Evolutionary conservation across 1,140 invertebrate genomes (phyloP).

Genomic region (Drosophila pruinosa): DNA sequence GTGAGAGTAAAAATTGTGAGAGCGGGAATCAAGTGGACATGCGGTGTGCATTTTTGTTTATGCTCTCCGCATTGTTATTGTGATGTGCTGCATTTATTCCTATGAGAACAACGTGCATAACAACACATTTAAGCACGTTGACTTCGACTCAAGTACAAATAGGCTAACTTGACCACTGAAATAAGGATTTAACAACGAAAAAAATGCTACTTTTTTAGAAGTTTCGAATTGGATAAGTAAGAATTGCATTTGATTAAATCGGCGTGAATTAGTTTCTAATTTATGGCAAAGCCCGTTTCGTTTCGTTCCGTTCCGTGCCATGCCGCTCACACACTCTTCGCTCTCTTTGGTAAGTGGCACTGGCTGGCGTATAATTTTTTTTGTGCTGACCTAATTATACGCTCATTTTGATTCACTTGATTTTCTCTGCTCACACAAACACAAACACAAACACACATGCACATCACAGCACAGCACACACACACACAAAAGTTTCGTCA

Average conservation of each 20-base stretch:
- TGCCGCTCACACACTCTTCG: slow-evolving; percentile 40
- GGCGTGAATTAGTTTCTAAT: slow-evolving; percentile 76
- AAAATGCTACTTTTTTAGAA: slow-evolving; percentile 6
- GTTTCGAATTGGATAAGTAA: slow-evolving; percentile 24
- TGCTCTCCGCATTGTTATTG: slow-evolving; percentile 24
- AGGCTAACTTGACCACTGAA: too few relatives aligned
- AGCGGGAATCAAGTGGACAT: slow-evolving; percentile 15
- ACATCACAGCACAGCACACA: too few relatives aligned
- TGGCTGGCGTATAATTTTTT: slow-evolving; percentile 72
- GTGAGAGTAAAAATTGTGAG: slow-evolving; percentile 24
- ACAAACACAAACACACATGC: slow-evolving; percentile 32
- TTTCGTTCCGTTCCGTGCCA: slow-evolving; percentile 8
- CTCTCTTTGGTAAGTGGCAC: slow-evolving; percentile 77
- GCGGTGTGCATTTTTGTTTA: slow-evolving; percentile 45
- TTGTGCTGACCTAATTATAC: slow-evolving; percentile 81
- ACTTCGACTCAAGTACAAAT: neutral
- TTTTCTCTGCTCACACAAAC: slow-evolving; percentile 75
- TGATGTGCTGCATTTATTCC: neutral
- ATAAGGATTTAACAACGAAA: slow-evolving; percentile 9
- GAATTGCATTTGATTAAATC: slow-evolving; percentile 57
- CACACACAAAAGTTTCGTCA: slow-evolving; percentile 66
- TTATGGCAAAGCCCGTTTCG: slow-evolving; percentile 43
- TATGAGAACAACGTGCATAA: neutral
- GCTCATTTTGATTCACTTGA: slow-evolving; percentile 81
- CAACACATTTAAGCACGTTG: neutral